A percentile compares a stretch with the other conserved stretches of the same genome.
Conservation (phyloP, 2,113 vertebrate species). For the Eleginops maclovinus region DNA sequence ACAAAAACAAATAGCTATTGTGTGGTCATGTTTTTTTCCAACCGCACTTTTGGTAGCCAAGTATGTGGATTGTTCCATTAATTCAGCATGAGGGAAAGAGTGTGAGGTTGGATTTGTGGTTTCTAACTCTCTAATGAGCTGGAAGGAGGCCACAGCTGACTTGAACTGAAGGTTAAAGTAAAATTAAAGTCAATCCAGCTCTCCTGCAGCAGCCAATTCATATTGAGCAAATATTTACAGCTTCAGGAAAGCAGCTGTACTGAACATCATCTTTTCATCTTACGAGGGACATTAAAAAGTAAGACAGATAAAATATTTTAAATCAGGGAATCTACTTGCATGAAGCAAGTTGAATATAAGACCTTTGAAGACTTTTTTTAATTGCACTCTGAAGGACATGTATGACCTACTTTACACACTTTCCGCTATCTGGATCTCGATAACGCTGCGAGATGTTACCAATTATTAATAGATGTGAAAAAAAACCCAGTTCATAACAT, state of each 20-base stretch:
- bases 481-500: no score
- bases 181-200: slow-evolving; percentile 4
- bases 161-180: slow-evolving; percentile 24
- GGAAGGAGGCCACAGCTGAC: slow-evolving; percentile 54
- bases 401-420: no score
- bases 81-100: slow-evolving; percentile 55
- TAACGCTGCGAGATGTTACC: no score
- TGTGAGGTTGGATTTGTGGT: slow-evolving; percentile 58
- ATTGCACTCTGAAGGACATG: no score
- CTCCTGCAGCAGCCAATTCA: slow-evolving; percentile 25
- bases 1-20: slow-evolving; percentile 70
- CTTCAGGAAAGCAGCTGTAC: slow-evolving; percentile 8
- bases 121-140: slow-evolving; percentile 73
- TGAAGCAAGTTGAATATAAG: no score
- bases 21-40: slow-evolving; percentile 28
- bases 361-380: no score
- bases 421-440: no score
- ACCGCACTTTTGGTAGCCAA: slow-evolving; percentile 52
- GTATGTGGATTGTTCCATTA: slow-evolving; percentile 69
- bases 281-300: neutral
- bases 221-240: neutral
- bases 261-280: neutral
- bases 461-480: no score
- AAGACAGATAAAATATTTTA: neutral
- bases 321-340: neutral